Evolutionary conservation across 1,140 invertebrate genomes (phyloP), one percentile per base, ranked within the genome.

Genomic region (Melitaea cinxia): DNA sequence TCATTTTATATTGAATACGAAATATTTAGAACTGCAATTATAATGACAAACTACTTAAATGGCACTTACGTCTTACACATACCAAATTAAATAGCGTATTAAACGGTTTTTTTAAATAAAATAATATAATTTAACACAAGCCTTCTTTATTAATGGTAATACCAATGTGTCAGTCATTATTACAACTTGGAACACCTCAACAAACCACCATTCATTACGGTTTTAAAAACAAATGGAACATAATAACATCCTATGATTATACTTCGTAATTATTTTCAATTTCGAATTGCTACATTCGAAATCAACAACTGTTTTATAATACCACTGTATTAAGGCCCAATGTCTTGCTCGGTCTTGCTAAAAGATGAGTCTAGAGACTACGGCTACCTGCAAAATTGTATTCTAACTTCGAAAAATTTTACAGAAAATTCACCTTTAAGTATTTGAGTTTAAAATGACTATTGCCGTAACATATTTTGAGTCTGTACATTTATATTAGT

Each of bases 281-380:
- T 78, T 77, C 67, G 63, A 81, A 80, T 80, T 77, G 75, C 72
- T 74, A 65, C 70, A 77, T 82, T 81, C 78, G 73, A 81, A 79
- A 81, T 85, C 75, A 81, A 83, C 83, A 88, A 84, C 83, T 82
- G 79, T 80, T 85, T 73, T 83, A 64, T 68, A 68, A 76, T 70
- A 65, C 66, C 53, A 52, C 78, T 75, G 47, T 64, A 80, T 59
- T 74, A 61, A 75, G 45, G 69, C 54, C 67, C 74, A 52, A 42
- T 61, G 56, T 71, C 65, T 71, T 61, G 14, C 61, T 63, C 54
- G 24, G 50, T 70, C 73, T 72, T 66, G 68, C 59, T 70, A 77
- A 75, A 78, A 72, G 65, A 74, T 57, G 56, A 75, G 14, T 70
- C 58, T 33, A 56, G 24, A 52, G 45, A 23, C 53, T 42, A 60